Base-by-base conservation (phyloP, 2,113 vertebrate species). In the Poecilia latipinna region DNA sequence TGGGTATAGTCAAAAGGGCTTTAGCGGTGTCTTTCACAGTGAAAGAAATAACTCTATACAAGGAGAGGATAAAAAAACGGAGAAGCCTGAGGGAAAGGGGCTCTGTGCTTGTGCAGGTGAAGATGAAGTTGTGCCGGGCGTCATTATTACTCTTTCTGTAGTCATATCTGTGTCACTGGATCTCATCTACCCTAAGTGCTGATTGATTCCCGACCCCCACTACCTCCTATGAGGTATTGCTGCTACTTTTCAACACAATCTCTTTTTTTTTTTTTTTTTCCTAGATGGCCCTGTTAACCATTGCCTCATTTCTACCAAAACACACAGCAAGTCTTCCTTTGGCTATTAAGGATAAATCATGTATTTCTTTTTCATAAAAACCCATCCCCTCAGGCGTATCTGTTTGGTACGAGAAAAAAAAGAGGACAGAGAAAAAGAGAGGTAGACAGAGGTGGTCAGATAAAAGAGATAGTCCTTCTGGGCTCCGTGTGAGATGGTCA, bases 1-100 rank as follows among this genome's bases (percentile, higher is more conserved):
- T 12, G 69, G 82, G 31, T 76, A 82, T 83, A 82, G 83, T 88
- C n/a, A 70, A 80, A 82, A 87, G 84, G 80, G 78, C 85, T 87
- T 81, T 75, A 89, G 74, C 79, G 75, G 61, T 82, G 79, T 84
- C 51, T 90, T 90, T 90, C 89, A 80, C 69, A 44, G 85, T 76
- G 89, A 86, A 88, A 84, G 81, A 92, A 89, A 89, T 82, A 79
- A 74, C 84, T 88, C 85, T 91, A 86, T 93, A 89, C 83, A 92
- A 86, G 93, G 87, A 33, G 67, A 82, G 75, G 82, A 66, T 76
- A 72, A 78, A 44, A 33, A 79, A 77, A 66, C 33, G 60, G 77
- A 68, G 74, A 79, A 74, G 81, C 76, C 68, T 82, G 57, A 48
- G 44, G 84, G 68, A 78, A 77, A 72, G 48, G 74, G 60, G 72